phyloP scores from a whole-genome alignment of 2,113 vertebrate genomes.

The Ameiurus melas region DNA sequence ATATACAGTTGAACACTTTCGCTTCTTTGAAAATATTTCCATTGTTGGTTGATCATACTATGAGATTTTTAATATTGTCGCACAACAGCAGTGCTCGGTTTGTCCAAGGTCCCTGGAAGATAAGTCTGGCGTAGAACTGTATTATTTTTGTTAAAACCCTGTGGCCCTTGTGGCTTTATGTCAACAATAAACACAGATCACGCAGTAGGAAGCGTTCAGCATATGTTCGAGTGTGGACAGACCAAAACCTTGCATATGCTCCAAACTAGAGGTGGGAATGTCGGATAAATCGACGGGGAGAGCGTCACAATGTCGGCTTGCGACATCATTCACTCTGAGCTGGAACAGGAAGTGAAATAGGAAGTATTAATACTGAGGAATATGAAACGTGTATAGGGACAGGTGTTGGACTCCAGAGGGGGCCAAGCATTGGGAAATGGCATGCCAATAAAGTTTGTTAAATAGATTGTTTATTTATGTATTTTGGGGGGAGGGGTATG shows the following conservation, averaged over 20 bases:
- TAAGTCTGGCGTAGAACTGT: too few species aligned
- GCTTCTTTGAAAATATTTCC: too few species aligned
- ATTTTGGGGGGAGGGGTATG: too few species aligned
- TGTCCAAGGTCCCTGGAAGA: too few species aligned
- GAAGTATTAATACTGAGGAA: not conserved
- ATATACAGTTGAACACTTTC: too few species aligned
- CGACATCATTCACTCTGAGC: not conserved
- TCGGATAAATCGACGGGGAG: not conserved
- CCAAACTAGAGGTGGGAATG: not conserved
- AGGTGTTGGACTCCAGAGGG: too few species aligned
- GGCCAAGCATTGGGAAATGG: too few species aligned
- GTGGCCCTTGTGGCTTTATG: not conserved
- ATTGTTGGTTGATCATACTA: too few species aligned
- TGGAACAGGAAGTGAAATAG: not conserved
- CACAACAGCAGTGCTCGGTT: too few species aligned
- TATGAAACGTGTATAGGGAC: not conserved
- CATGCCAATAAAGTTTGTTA: too few species aligned
- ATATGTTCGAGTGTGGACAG: constrained; percentile 1
- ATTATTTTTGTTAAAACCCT: not conserved
- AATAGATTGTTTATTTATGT: too few species aligned
- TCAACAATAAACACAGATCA: not conserved
- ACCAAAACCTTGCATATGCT: not conserved
- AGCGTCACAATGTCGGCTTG: not conserved
- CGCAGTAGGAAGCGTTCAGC: not conserved
- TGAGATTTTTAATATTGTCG: too few species aligned